Percentiles rank a stretch among this genome's conserved stretches.
phyloP scores from a whole-genome alignment of 1,140 invertebrate genomes.

The Neodiprion pinetum region DNA sequence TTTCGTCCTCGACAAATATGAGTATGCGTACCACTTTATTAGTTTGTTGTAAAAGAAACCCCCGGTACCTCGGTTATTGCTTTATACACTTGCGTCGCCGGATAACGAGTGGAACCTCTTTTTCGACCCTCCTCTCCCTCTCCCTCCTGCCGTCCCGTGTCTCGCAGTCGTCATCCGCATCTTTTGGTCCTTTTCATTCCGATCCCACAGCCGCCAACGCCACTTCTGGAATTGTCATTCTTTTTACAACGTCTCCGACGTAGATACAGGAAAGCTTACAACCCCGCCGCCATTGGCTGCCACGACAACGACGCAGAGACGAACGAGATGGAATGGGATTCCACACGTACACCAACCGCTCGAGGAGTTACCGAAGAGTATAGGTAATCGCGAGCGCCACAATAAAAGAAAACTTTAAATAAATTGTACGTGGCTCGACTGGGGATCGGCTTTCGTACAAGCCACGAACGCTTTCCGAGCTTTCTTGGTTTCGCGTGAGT shows the following conservation, averaged over 20 bases:
- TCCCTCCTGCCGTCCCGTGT: background rate
- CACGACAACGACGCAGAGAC: background rate
- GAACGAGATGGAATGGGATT: constrained; percentile 16
- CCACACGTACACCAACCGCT: constrained; percentile 1
- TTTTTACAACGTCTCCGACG: constrained; percentile 35
- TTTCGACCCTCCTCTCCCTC: background rate
- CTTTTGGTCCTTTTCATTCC: constrained; percentile 24
- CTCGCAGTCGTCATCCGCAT: constrained; percentile 2
- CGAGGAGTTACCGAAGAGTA: constrained; percentile 20
- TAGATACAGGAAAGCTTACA: constrained; percentile 6
- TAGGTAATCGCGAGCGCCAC: constrained; percentile 34
- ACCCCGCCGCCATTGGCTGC: constrained; percentile 18
- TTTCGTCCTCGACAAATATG: too few species aligned
- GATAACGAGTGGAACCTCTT: background rate
- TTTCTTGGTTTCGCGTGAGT: too few species aligned
- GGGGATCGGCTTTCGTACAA: background rate
- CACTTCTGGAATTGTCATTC: constrained; percentile 34
- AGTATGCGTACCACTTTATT: too few species aligned
- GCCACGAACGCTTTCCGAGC: background rate
- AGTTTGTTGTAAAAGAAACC: too few species aligned
- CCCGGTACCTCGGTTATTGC: too few species aligned
- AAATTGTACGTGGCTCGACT: constrained; percentile 44
- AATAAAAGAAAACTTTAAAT: constrained; percentile 50
- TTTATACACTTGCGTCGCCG: too few species aligned
- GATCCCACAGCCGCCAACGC: constrained; percentile 13